Evolutionary conservation across 2,888 invertebrate genomes (phyloP).

Genomic region (Eucera pruinosa): DNA sequence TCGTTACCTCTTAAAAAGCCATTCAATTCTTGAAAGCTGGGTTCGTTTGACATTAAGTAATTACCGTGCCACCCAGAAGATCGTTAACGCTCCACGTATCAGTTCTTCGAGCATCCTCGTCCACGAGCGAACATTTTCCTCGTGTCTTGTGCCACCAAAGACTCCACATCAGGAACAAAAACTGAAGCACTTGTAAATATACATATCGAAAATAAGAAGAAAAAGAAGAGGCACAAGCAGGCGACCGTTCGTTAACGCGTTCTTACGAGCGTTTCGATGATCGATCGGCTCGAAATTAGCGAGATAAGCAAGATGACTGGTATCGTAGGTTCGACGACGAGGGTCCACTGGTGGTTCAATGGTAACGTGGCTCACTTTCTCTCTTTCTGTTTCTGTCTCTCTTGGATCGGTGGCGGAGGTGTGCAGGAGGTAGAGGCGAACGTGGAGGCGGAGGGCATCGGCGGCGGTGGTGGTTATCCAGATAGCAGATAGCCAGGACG

Average conservation of each 20-base stretch:
- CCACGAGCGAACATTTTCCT: neutral
- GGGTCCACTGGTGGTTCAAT: conserved; percentile 56
- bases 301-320: conserved; percentile 77
- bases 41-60: conserved; percentile 39
- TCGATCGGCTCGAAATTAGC: conserved; percentile 75
- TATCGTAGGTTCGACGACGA: conserved; percentile 60
- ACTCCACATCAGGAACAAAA: no score
- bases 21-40: conserved; percentile 20
- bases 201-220: no score
- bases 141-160: neutral
- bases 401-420: conserved; percentile 36
- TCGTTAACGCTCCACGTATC: conserved; percentile 33
- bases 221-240: neutral
- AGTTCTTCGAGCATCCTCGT: conserved; percentile 6
- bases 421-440: conserved; percentile 44
- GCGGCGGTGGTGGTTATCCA: conserved; percentile 83
- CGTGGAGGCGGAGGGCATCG: conserved; percentile 56
- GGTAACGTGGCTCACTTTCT: conserved; percentile 18
- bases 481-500: conserved; percentile 84
- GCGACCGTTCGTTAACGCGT: conserved; percentile 51
- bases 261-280: conserved; percentile 53
- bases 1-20: conserved; percentile 11
- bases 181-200: no score
- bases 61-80: conserved; percentile 37
- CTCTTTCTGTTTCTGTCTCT: neutral